Conservation (phyloP, 2,797 vertebrate species). For the Rachycentron canadum region DNA sequence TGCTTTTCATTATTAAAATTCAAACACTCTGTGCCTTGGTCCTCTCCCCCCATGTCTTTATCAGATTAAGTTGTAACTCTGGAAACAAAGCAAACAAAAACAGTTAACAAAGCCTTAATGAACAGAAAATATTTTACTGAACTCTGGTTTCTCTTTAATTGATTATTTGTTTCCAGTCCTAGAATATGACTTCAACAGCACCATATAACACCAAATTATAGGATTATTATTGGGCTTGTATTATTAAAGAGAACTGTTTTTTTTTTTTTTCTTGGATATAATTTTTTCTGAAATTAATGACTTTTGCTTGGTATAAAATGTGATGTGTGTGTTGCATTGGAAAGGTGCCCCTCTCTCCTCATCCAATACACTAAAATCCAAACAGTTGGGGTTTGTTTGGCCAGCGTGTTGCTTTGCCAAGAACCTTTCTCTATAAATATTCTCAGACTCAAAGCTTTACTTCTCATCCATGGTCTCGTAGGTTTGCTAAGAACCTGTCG, state of each 20-base stretch:
- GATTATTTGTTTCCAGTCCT: conserved; percentile 8
- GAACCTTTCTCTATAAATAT: conserved; percentile 44
- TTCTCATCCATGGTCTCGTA: conserved; percentile 55
- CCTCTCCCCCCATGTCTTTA: background rate
- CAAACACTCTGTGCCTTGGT: background rate
- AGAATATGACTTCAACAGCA: background rate
- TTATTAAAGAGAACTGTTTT: background rate
- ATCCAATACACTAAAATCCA: conserved; percentile 3
- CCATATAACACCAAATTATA: background rate
- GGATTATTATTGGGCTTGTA: background rate
- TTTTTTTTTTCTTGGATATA: conserved; percentile 4
- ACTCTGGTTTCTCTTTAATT: background rate
- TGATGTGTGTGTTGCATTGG: conserved; percentile 2
- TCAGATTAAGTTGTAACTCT: background rate
- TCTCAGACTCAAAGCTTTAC: conserved; percentile 24
- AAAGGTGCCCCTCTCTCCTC: background rate
- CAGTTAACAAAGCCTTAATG: background rate
- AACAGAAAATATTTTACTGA: background rate
- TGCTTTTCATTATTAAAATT: background rate
- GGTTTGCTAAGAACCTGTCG: conserved; percentile 98
- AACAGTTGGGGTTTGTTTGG: conserved; percentile 38
- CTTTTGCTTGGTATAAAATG: background rate
- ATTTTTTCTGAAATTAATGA: background rate
- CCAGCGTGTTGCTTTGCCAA: conserved; percentile 81
- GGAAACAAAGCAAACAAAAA: background rate